These are phyloP conservation scores for Arctia plantaginis DNA, from an alignment of 2,888 invertebrate species.

Conservation along the genomic window DNA sequence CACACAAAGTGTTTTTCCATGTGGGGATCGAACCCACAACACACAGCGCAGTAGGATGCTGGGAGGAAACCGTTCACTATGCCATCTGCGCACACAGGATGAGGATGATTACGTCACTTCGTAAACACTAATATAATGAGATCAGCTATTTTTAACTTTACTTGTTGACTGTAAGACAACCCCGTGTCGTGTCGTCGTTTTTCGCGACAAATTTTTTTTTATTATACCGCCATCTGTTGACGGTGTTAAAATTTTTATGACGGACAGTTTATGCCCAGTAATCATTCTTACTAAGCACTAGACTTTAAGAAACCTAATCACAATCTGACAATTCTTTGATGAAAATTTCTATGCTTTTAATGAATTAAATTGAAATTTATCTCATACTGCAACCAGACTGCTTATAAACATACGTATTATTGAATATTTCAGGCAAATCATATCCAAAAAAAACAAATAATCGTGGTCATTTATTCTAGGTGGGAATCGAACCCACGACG, in stretches of 20 bases:
- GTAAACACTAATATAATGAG: neutral
- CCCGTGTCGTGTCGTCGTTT: neutral
- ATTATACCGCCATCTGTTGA: slow-evolving; percentile 45
- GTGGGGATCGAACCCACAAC: neutral
- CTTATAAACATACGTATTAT: too few species aligned
- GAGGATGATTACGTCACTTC: neutral
- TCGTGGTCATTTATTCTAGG: too few species aligned
- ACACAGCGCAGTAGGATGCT: neutral
- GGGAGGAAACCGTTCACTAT: too few species aligned
- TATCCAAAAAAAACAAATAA: too few species aligned
- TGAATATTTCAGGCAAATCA: too few species aligned
- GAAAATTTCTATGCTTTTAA: neutral
- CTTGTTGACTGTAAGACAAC: neutral
- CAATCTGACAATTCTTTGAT: neutral
- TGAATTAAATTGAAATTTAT: neutral
- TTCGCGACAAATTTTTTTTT: slow-evolving; percentile 21
- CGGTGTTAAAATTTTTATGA: neutral
- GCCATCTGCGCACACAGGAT: too few species aligned
- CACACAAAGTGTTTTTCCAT: neutral
- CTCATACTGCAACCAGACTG: too few species aligned
- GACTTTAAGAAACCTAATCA: neutral
- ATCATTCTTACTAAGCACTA: neutral
- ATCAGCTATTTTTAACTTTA: slow-evolving; percentile 3
- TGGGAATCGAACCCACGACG: too few species aligned
- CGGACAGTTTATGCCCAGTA: neutral